Percentiles rank a stretch among this genome's conserved stretches.
Conservation (phyloP, 1,140 invertebrate genomes). For the Copidosoma floridanum region DNA sequence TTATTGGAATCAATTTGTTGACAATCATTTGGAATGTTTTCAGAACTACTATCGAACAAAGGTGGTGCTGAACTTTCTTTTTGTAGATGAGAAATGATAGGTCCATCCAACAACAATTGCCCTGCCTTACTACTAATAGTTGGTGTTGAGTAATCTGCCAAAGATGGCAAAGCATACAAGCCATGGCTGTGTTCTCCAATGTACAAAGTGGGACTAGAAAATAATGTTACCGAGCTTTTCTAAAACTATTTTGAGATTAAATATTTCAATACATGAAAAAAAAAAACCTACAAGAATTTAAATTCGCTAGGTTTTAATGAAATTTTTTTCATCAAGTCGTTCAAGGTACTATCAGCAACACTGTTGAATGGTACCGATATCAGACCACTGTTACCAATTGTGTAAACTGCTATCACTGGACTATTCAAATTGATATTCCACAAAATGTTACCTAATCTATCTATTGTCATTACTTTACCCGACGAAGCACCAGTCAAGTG, state of each 20-base stretch:
- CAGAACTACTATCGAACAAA: background rate
- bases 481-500: constrained; percentile 90
- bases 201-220: constrained; percentile 87
- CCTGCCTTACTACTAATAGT: constrained; percentile 67
- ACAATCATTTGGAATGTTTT: constrained; percentile 34
- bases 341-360: constrained; percentile 81
- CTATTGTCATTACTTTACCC: constrained; percentile 78
- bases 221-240: constrained; percentile 18
- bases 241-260: too few species aligned
- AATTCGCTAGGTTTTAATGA: constrained; percentile 67
- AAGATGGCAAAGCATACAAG: constrained; percentile 85
- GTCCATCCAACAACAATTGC: constrained; percentile 70
- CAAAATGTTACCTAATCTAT: constrained; percentile 71
- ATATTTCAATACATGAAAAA: background rate
- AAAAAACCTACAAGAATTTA: constrained; percentile 69
- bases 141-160: constrained; percentile 82
- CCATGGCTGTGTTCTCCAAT: constrained; percentile 87
- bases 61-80: constrained; percentile 36
- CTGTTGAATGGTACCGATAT: constrained; percentile 86
- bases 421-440: constrained; percentile 87
- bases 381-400: constrained; percentile 75
- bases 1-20: constrained; percentile 34
- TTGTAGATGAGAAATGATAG: constrained; percentile 48
- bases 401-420: constrained; percentile 88
- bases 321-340: constrained; percentile 68